phyloP scores from a whole-genome alignment of 2,113 vertebrate genomes.

The Clupea harengus region DNA sequence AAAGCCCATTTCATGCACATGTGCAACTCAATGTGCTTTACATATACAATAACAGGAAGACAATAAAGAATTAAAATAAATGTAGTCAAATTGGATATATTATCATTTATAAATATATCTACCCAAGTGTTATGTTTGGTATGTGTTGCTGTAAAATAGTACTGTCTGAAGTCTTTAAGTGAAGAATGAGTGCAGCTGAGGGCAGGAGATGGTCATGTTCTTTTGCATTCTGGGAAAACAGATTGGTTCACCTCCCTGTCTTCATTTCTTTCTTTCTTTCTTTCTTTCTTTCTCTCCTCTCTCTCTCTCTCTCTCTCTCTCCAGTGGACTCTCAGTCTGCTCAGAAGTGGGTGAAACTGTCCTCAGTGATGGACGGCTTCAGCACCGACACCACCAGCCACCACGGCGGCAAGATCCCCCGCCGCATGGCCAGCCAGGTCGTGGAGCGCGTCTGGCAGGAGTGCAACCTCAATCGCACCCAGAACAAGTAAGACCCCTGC shows the following conservation, averaged over 20 bases:
- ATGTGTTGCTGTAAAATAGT: not conserved
- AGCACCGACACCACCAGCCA: conserved; percentile 88
- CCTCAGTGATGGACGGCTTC: conserved; percentile 85
- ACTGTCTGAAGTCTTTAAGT: not conserved
- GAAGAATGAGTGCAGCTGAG: not conserved
- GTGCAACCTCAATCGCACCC: conserved; percentile 95
- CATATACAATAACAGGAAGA: too few relatives aligned
- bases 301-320: conserved; percentile 21
- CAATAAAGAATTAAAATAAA: too few relatives aligned
- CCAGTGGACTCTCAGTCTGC: conserved; percentile 91
- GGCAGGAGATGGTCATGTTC: too few relatives aligned
- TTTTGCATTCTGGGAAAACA: not conserved
- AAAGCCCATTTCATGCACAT: too few relatives aligned
- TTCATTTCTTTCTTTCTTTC: not conserved
- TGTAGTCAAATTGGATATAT: too few relatives aligned
- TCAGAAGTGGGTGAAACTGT: conserved; percentile 92
- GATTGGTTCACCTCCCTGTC: not conserved
- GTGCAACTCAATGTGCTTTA: too few relatives aligned
- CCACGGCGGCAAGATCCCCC: conserved; percentile 93
- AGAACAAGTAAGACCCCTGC: conserved; percentile 84
- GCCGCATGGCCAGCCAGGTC: conserved; percentile 86
- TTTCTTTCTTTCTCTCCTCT: not conserved
- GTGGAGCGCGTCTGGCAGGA: conserved; percentile 98
- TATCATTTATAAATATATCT: too few relatives aligned
- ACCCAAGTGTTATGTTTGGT: too few relatives aligned